Base-by-base conservation (phyloP, 2,797 vertebrate species). In the Okamejei kenojei region DNA sequence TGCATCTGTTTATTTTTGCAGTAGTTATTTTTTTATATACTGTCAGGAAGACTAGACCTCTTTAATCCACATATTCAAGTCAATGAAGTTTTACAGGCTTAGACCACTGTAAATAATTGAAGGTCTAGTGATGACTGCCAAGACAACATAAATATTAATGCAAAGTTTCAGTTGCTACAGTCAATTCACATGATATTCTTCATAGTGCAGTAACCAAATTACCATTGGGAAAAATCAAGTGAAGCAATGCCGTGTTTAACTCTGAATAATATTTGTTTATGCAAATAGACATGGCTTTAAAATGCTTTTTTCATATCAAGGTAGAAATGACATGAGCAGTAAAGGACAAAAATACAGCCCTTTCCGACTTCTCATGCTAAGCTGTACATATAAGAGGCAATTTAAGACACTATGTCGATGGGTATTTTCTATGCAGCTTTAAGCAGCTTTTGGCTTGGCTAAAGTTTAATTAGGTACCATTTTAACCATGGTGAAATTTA, bases 1-100 rank as follows among this genome's bases (percentile, higher is more conserved):
- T 74, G 90, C 90, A 92, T 91, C 38, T 92, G 90, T 58, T 92
- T 92, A 45, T 76, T 88, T 76, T 76, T 58, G 26, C 11, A 58
- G 90, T 71, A 58, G 15, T 76, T 92, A 58, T 54, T 38, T 15
- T 71, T 3, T 74, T 71, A 13, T 91, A 74, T 65, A 26, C 38
- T 74, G 38, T 91, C 19, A 38, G 90, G 9, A 54, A 74, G 65
- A 54, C 23, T 65, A 54, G 35, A 29, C 1, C 29, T 90, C 35
- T 91, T 91, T 91, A 38, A 91, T 91, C 35, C 35, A 38, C 38
- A 32, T 6, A 10, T 73, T 73, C 35, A 91, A 74, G 65, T 91
- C 68, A 91, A 15, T 38, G 68, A 13, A 58, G 23, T 38, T 76
- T 92, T 92, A 73, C 26, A 92, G 90, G 90, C 35, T 76, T 92